Evolutionary conservation across 1,140 invertebrate species (phyloP), one percentile per base, ranked within the genome.

Genomic region (Doryteuthis pealeii): DNA sequence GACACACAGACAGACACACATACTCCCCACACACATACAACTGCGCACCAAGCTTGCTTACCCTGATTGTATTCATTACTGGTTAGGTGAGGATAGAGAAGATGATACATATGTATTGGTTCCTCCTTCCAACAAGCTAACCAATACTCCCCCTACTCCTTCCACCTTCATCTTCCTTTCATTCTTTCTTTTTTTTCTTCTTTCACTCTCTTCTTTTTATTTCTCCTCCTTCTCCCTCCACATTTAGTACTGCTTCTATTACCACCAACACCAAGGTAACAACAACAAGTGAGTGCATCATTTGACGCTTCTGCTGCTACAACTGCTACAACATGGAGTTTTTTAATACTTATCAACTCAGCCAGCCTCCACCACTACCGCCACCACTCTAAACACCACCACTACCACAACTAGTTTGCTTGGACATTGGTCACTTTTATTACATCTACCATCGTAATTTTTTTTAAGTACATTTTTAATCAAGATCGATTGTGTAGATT

Each of bases 401-500:
- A 31, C 71, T 31, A 26, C 49, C 33, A 26, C 26, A 70, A 6
- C 6, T 70, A 12, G 26, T 40, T 33, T 0, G 10, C 35, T n/a
- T 70, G 10, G 22, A 0, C 30, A 15, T 35, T 33, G n/a, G 14
- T 33, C 0, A 1, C 30, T 15, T 18, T 1, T 15, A 1, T 33
- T 32, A 33, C 33, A 14, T 0, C 26, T 35, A 71, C 15, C 70
- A 71, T 22, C 70, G 1, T 1, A 10, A 49, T 15, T 32, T 1
- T 1, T 26, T 70, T 26, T 32, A 58, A 2, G 22, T 58, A 2
- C 71, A 72, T 30, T 43, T 58, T 72, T 43, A 72, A 33, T 68
- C 72, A 68, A n/a, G 32, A 66, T 68, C 6, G 35, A 31, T 62
- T 67, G 40, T 33, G 35, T 32, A 54, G 22, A 32, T 33, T 40